Base-by-base conservation (phyloP, 2,888 invertebrate species). In the Trachelus iudaicus region DNA sequence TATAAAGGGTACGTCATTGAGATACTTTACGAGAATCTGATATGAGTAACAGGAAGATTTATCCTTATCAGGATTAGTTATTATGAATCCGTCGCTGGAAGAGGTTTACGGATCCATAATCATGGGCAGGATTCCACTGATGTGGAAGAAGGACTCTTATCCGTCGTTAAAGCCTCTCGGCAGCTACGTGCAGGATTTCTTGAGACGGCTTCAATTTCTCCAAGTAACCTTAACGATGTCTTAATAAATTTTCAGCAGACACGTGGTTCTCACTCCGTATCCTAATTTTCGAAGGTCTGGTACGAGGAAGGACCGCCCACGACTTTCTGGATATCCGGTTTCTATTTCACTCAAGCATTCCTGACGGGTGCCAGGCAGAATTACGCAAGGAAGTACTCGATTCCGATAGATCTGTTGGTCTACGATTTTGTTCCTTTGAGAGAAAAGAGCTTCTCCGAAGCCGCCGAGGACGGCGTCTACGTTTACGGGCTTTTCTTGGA, bases 301-400 rank as follows among this genome's bases (percentile, higher is more conserved):
- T 97, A 94, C 90, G 94, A 95, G 71, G 89, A 94, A 76, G 97
- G 97, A 0, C 96, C 97, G 9, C 98, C 98, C 0, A 85, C 93
- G 0, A 94, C 96, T 69, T 98, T 96, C 92, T 98, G 98, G 98
- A 90, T 98, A 69, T 97, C 98, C 1, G 98, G 98, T 0, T 98
- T 98, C 92, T 98, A 95, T 93, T 98, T 98, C 92, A 98, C 98
- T 0, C 98, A 98, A 92, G 98, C 98, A 9, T 98, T 98, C 92
- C 93, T 98, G 77, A 98, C 98, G 11, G 98, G 98, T 4, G 97
- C 97, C 4, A 97, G 97, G 90, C 98, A 98, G 92, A 98, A 98
- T 92, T 98, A 95, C 92, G 98, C 98, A 11, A 94, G 98, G 81
- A 98, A 98, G 90, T 96, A 97, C 92, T 95, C 94, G 81, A 97